phyloP scores from a whole-genome alignment of 2,888 invertebrate species.

The Thera obeliscata region DNA sequence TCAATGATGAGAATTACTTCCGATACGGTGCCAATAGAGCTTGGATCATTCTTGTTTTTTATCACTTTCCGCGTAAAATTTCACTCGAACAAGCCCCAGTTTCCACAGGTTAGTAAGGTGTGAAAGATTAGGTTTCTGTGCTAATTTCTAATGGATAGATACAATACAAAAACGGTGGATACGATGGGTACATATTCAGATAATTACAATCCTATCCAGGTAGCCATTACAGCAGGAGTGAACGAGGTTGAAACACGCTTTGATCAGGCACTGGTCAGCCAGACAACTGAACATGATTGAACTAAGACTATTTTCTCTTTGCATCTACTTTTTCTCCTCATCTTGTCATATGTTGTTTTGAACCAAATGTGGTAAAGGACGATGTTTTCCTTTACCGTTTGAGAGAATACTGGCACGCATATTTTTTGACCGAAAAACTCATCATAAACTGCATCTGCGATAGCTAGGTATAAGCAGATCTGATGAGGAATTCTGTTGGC shows the following conservation, averaged over 20 bases:
- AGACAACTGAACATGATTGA: not conserved
- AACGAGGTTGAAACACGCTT: not conserved
- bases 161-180: not conserved
- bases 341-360: no score
- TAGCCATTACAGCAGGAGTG: not conserved
- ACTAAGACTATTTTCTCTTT: not conserved
- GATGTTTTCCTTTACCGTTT: no score
- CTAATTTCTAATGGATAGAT: conserved; percentile 5
- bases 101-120: conserved; percentile 19
- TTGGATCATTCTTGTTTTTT: conserved; percentile 4
- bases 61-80: conserved; percentile 25
- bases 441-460: no score
- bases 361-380: no score
- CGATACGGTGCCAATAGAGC: conserved; percentile 13
- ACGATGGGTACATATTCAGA: not conserved
- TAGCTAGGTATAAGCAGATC: no score
- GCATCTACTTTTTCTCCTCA: no score
- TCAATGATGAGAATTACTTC: conserved; percentile 24
- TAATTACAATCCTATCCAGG: no score
- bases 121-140: conserved; percentile 7
- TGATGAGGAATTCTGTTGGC: no score
- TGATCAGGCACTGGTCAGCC: not conserved
- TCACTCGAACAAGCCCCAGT: conserved; percentile 19
- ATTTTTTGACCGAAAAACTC: no score
- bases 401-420: no score